Percentiles rank a stretch among this genome's conserved stretches.
Evolutionary conservation across 2,797 vertebrate species (phyloP).

Genomic region (Acanthurus leucopareius): DNA sequence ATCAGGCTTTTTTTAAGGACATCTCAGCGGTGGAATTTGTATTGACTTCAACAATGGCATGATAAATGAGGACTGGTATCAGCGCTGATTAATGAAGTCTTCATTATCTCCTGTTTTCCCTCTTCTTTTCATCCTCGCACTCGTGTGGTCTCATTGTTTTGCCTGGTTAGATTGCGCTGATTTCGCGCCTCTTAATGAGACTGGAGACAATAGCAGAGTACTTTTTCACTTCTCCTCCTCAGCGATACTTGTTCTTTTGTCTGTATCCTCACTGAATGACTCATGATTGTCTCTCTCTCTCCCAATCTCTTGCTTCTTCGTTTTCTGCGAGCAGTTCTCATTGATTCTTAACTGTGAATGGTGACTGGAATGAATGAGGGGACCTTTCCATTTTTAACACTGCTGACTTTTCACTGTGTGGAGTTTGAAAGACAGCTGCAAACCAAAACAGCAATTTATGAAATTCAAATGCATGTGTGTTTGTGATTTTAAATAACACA

Average conservation of each 20-base stretch:
- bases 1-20: conserved; percentile 68
- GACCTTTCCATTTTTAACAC: conserved; percentile 58
- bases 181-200: conserved; percentile 72
- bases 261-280: conserved; percentile 60
- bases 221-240: conserved; percentile 59
- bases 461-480: conserved; percentile 37
- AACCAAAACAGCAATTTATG: conserved; percentile 51
- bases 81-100: conserved; percentile 79
- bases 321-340: conserved; percentile 48
- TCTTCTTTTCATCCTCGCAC: conserved; percentile 59
- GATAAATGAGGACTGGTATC: conserved; percentile 74
- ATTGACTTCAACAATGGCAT: conserved; percentile 69
- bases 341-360: conserved; percentile 68
- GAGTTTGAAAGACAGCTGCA: conserved; percentile 22
- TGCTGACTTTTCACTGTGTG: conserved; percentile 44
- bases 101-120: conserved; percentile 77
- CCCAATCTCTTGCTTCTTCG: conserved; percentile 14
- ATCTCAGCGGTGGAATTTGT: conserved; percentile 57
- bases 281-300: conserved; percentile 70
- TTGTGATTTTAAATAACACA: conserved; percentile 42
- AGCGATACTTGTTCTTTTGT: conserved; percentile 72
- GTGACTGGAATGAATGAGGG: conserved; percentile 55
- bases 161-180: conserved; percentile 61
- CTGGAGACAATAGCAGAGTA: conserved; percentile 64
- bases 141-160: conserved; percentile 59